Evolutionary conservation across 2,797 vertebrate species (phyloP).

Genomic region (Percopsis omiscomaycus): DNA sequence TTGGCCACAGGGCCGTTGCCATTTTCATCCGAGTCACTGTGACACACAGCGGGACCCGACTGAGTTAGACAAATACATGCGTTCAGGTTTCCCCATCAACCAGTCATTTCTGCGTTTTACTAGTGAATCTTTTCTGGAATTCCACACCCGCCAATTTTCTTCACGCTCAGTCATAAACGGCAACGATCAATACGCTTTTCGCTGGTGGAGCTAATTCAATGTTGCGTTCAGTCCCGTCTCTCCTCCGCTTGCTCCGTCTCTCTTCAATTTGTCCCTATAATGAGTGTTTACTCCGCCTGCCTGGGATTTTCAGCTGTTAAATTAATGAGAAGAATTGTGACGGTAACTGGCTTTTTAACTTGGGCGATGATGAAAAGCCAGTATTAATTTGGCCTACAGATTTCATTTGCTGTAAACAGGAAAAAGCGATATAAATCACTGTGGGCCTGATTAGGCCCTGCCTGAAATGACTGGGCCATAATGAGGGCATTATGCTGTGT

Average conservation of each 20-base stretch:
- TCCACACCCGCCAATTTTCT: neutral
- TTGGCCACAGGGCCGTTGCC: slow-evolving; percentile 59
- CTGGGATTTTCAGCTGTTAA: slow-evolving; percentile 88
- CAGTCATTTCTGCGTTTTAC: no score
- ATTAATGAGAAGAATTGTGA: slow-evolving; percentile 94
- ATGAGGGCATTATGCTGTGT: slow-evolving; percentile 99
- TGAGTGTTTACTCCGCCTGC: slow-evolving; percentile 89
- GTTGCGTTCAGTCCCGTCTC: slow-evolving; percentile 68
- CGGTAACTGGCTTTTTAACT: slow-evolving; percentile 93
- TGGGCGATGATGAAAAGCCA: slow-evolving; percentile 95
- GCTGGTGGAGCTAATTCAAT: slow-evolving; percentile 78
- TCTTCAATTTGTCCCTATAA: slow-evolving; percentile 83
- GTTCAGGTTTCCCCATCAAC: no score
- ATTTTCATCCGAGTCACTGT: slow-evolving; percentile 66
- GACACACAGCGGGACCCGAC: slow-evolving; percentile 8
- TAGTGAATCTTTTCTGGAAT: no score
- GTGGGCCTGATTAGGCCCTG: slow-evolving; percentile 96
- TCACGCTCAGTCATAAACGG: slow-evolving; percentile 28
- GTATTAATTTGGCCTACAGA: slow-evolving; percentile 99
- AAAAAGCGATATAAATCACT: slow-evolving; percentile 98
- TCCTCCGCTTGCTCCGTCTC: slow-evolving; percentile 59
- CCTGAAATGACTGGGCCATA: slow-evolving; percentile 97
- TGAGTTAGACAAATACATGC: neutral
- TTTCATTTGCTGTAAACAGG: slow-evolving; percentile 99
- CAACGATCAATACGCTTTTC: slow-evolving; percentile 62